phyloP scores from a whole-genome alignment of 2,113 vertebrate genomes.

The Fregetta grallaria region DNA sequence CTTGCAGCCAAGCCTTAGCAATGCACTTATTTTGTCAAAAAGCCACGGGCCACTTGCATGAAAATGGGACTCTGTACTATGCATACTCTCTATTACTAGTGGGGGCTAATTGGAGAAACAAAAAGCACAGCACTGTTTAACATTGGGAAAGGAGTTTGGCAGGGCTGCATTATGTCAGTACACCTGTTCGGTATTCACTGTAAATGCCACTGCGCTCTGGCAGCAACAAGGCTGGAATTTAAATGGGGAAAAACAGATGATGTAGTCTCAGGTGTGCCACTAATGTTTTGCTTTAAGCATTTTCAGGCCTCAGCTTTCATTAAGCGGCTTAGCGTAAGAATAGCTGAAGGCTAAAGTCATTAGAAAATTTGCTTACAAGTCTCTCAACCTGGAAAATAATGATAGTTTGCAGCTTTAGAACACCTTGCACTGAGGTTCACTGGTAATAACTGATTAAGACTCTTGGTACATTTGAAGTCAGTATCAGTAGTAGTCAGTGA shows the following conservation, averaged over 20 bases:
- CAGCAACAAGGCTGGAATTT: slow-evolving; percentile 40
- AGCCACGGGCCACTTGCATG: background rate
- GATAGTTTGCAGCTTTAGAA: background rate
- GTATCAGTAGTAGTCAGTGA: background rate
- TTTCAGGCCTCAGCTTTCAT: background rate
- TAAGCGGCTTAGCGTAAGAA: background rate
- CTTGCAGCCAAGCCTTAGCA: background rate
- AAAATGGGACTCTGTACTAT: background rate
- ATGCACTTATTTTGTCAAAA: background rate
- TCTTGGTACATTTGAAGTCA: background rate
- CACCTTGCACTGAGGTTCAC: background rate
- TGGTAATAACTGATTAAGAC: background rate
- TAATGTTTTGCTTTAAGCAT: background rate
- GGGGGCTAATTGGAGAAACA: background rate
- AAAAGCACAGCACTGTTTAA: background rate
- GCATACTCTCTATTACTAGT: background rate
- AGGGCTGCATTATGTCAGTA: background rate
- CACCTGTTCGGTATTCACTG: slow-evolving; percentile 43
- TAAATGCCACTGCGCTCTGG: background rate
- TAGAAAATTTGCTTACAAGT: slow-evolving; percentile 46
- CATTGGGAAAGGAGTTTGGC: background rate
- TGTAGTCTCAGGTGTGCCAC: slow-evolving; percentile 37
- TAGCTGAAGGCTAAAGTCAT: background rate
- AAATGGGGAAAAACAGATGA: slow-evolving; percentile 31
- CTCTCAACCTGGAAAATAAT: slow-evolving; percentile 7